Base-by-base conservation (phyloP, 1,140 invertebrate genomes). In the Pseudomyrmex gracilis region DNA sequence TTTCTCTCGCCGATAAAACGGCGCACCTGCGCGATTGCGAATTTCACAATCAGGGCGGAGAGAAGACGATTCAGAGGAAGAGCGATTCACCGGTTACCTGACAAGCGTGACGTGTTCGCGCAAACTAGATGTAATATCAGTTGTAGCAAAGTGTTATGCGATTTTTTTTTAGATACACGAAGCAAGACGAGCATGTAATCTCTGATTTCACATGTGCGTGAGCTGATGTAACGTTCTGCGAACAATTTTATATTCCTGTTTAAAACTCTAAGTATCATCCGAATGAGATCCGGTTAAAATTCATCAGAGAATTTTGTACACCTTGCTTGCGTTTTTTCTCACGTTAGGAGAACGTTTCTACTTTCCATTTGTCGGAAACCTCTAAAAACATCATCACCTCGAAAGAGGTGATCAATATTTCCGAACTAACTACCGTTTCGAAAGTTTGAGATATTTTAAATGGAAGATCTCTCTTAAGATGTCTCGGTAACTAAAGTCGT, bases 1-100 rank as follows among this genome's bases (percentile, higher is more conserved):
- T 47, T 47, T 78, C 20, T 15, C 15, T 70, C 67, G 49, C 49
- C 57, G 49, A 57, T 34, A n/a, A 53, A 67, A 64, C 49, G 20
- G 43, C 22, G 47, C 88, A 89, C 77, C 84, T 76, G 88, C 82
- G 76, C 22, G 53, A 17, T n/a, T n/a, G n/a, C n/a, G n/a, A n/a
- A n/a, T 55, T 77, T 71, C 63, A 51, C 55, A n/a, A n/a, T n/a
- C n/a, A n/a, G 49, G 20, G 43, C 55, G 34, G 20, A 34, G 45
- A 78, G 49, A 0, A 34, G 34, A 34, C 7, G 34, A 80, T 80
- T 24, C 53, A 80, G 76, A 53, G 34, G 34, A 7, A 34, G 71
- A 80, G 66, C 66, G 66, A 80, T 80, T 47, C 53, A 58, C 71
- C 58, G 71, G 22, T 34, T 70, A 58, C 15, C 43, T 60, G 76